Evolutionary conservation across 1,140 invertebrate species (phyloP).

Genomic region (Teleogryllus occipitalis): DNA sequence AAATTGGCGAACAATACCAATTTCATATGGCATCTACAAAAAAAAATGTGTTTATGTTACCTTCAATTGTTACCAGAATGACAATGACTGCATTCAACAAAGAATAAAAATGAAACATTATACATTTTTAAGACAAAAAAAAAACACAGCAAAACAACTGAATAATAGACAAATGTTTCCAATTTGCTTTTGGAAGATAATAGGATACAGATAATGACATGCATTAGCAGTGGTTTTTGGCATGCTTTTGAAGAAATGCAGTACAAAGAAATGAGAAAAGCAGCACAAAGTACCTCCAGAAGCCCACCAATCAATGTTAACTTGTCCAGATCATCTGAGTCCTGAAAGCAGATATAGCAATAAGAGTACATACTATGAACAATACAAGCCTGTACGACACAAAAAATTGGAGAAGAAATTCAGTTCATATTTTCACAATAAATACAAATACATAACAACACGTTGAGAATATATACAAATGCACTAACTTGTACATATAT

Average conservation of each 20-base stretch:
- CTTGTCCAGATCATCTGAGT: neutral
- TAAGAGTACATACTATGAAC: too few relatives aligned
- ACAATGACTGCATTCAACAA: neutral
- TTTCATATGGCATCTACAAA: slow-evolving; percentile 39
- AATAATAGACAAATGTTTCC: too few relatives aligned
- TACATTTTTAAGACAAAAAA: neutral
- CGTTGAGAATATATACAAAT: too few relatives aligned
- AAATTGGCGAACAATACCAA: slow-evolving; percentile 85
- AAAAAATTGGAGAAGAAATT: too few relatives aligned
- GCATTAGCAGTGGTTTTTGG: too few relatives aligned
- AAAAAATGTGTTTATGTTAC: neutral
- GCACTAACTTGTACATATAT: too few relatives aligned
- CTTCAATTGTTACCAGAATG: neutral
- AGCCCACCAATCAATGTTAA: neutral
- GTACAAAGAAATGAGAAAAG: neutral
- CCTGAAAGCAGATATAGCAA: neutral
- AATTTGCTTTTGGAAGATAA: too few relatives aligned
- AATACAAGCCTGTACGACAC: too few relatives aligned
- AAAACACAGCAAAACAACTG: neutral
- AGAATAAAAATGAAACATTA: neutral
- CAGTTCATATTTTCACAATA: too few relatives aligned
- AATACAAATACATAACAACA: too few relatives aligned
- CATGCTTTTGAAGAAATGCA: too few relatives aligned
- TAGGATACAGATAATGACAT: too few relatives aligned
- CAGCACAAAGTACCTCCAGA: neutral